Evolutionary conservation across 2,888 invertebrate species (phyloP), one percentile per base, ranked within the genome.

Genomic region (Diplazon laetatorius): DNA sequence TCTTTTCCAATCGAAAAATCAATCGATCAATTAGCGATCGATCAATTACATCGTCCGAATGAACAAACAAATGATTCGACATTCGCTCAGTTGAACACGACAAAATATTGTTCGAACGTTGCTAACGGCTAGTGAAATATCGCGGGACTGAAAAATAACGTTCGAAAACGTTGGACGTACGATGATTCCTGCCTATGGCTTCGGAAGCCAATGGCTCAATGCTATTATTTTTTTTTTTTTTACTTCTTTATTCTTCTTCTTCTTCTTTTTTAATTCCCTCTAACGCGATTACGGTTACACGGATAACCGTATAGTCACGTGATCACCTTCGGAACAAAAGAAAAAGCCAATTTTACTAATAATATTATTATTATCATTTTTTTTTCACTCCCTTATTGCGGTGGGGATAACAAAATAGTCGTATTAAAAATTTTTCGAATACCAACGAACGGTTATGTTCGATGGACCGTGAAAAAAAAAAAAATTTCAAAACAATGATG

Each of bases 151-250:
- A 73, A n/a, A n/a, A n/a, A n/a, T n/a, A 72, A 78, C 50, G 55
- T 66, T 66, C 77, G 70, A 76, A 30, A 80, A 66, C 77, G 70
- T 39, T 65, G 35, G 44, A 48, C 30, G 46, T 59, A 73, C 69
- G 63, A 30, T 48, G 44, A n/a, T n/a, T 1, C n/a, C 48, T n/a
- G 55, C 50, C 57, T 85, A 85, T 37, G 89, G 89, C 87, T 89
- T 89, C 89, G 25, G 87, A 88, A 87, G 85, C 88, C 88, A 78
- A 82, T 83, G 80, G 76, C 80, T 76, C 87, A 86, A 88, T 86
- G 86, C 88, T 88, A 88, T 89, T 88, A n/a, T n/a, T n/a, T n/a
- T n/a, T n/a, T n/a, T n/a, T n/a, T n/a, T n/a, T n/a, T n/a, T n/a
- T n/a, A n/a, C n/a, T n/a, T n/a, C n/a, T n/a, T n/a, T n/a, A n/a